phyloP scores from a whole-genome alignment of 2,797 vertebrate species.

The Anisognathus igniventris region DNA sequence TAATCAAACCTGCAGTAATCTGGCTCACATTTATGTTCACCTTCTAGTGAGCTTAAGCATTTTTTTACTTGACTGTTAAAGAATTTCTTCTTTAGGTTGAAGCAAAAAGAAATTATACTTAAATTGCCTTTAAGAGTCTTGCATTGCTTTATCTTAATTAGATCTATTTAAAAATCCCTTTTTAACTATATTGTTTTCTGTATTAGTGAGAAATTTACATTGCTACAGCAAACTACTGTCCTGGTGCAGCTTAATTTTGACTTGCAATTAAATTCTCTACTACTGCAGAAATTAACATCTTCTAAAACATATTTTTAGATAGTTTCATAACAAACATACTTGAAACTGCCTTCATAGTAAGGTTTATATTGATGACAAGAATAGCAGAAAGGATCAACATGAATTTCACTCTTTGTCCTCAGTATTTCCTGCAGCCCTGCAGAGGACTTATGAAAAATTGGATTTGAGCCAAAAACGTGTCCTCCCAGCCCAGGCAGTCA shows the following conservation, averaged over 20 bases:
- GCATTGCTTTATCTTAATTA: conserved; percentile 38
- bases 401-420: neutral
- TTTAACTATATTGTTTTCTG: neutral
- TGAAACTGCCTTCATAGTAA: neutral
- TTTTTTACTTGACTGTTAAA: neutral
- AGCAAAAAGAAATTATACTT: neutral
- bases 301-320: conserved; percentile 30
- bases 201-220: conserved; percentile 16
- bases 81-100: neutral
- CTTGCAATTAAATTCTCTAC: conserved; percentile 17
- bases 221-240: conserved; percentile 16
- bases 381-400: neutral
- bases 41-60: neutral
- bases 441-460: neutral
- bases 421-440: neutral
- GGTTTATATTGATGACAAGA: conserved; percentile 6
- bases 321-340: conserved; percentile 13
- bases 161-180: conserved; percentile 1
- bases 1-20: neutral
- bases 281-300: conserved; percentile 25
- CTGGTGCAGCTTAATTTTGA: neutral
- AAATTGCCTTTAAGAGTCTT: conserved; percentile 17
- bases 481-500: neutral
- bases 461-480: neutral
- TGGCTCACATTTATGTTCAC: neutral